These are phyloP conservation scores for Leptura quadrifasciata DNA, from an alignment of 2,888 invertebrate genomes.

Conservation along the genomic window DNA sequence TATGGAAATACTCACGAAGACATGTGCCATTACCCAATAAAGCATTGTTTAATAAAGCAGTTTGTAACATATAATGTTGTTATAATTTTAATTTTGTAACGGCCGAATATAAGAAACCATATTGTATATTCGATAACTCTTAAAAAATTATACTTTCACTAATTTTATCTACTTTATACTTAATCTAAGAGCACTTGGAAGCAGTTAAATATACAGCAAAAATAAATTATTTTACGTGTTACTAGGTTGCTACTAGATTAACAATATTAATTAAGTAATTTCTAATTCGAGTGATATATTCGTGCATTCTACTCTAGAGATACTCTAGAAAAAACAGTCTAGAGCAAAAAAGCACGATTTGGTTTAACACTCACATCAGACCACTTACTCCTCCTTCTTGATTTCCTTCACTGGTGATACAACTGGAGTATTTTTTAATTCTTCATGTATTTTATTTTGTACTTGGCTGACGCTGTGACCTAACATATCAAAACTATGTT, in stretches of 20 bases:
- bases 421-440: slow-evolving; percentile 58
- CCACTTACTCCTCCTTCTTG: slow-evolving; percentile 70
- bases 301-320: slow-evolving; percentile 56
- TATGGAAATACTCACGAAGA: no score
- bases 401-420: slow-evolving; percentile 60
- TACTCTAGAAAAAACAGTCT: slow-evolving; percentile 40
- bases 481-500: slow-evolving; percentile 61
- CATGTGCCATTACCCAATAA: no score
- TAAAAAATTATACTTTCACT: neutral
- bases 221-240: neutral
- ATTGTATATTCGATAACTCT: no score
- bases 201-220: neutral
- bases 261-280: neutral
- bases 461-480: slow-evolving; percentile 63
- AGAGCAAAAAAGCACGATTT: slow-evolving; percentile 54
- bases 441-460: slow-evolving; percentile 63
- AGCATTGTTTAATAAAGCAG: no score
- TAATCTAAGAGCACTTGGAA: neutral
- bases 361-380: slow-evolving; percentile 69
- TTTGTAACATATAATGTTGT: no score
- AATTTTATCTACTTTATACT: neutral
- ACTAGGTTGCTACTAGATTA: slow-evolving; percentile 5
- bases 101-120: no score
- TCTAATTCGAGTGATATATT: slow-evolving; percentile 26
- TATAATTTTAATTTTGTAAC: no score